A percentile compares a stretch with the other conserved stretches of the same genome.
phyloP scores from a whole-genome alignment of 2,113 vertebrate genomes.

The Xenus cinereus region DNA sequence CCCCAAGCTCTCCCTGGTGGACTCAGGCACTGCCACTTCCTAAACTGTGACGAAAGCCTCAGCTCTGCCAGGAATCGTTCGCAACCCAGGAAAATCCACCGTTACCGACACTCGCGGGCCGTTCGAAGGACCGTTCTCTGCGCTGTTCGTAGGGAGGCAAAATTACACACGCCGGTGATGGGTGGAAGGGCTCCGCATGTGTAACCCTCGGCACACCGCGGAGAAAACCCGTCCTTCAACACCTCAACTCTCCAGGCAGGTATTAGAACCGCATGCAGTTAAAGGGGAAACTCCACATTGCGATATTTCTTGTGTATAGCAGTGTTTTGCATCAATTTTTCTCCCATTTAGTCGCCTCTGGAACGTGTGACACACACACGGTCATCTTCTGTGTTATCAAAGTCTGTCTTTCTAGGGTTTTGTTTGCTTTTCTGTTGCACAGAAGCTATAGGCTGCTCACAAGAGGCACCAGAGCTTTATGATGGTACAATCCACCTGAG shows the following conservation, averaged over 20 bases:
- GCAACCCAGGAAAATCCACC: conserved; percentile 55
- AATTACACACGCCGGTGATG: not conserved
- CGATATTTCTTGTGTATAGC: not conserved
- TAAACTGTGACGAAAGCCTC: not conserved
- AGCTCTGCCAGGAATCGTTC: not conserved
- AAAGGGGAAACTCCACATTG: conserved; percentile 16
- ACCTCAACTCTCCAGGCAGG: not conserved
- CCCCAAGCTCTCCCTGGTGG: not conserved
- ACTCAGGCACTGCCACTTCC: not conserved
- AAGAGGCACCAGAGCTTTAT: not conserved
- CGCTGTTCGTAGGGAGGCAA: not conserved
- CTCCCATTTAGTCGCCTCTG: not conserved
- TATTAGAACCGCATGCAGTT: conserved; percentile 14
- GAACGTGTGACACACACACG: fast-evolving
- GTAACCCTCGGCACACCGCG: not conserved
- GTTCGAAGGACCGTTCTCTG: not conserved
- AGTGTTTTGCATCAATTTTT: not conserved
- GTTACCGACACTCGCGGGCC: not conserved
- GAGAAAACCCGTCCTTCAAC: not conserved
- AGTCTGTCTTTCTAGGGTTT: not conserved
- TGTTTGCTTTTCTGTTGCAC: conserved; percentile 21
- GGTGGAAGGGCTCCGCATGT: not conserved
- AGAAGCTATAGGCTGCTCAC: not conserved
- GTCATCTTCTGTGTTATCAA: not conserved
- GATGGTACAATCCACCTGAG: not conserved